Conservation (phyloP, 1,140 invertebrate species). For the Amphibalanus amphitrite region DNA sequence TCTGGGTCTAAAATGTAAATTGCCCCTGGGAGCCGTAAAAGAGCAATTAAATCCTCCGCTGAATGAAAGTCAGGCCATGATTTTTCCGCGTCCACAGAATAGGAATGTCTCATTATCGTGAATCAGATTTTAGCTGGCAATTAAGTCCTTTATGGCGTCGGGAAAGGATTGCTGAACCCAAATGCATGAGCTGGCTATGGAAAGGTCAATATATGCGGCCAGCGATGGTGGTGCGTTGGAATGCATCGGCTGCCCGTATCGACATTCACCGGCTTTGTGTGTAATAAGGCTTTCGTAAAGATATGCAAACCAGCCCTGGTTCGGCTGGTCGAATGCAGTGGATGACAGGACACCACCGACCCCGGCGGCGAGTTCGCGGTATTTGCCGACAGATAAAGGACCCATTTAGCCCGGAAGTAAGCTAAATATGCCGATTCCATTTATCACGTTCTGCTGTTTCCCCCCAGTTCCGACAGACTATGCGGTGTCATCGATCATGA, state of each 20-base stretch:
- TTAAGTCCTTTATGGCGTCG: neutral
- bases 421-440: neutral
- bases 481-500: neutral
- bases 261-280: too few relatives aligned
- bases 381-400: neutral
- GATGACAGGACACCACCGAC: too few relatives aligned
- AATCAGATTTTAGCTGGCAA: neutral
- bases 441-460: neutral
- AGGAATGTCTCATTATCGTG: neutral
- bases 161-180: neutral
- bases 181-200: too few relatives aligned
- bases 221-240: too few relatives aligned
- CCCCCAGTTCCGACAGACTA: neutral
- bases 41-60: neutral
- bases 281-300: too few relatives aligned
- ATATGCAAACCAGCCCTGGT: too few relatives aligned
- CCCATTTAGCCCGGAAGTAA: neutral
- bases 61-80: neutral
- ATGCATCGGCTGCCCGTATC: too few relatives aligned
- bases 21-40: neutral
- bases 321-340: too few relatives aligned
- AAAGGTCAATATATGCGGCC: too few relatives aligned
- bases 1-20: slow-evolving; percentile 2
- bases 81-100: neutral
- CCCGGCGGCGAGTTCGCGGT: too few relatives aligned